phyloP scores from a whole-genome alignment of 2,113 vertebrate species.

The Sinocyclocheilus rhinocerous region DNA sequence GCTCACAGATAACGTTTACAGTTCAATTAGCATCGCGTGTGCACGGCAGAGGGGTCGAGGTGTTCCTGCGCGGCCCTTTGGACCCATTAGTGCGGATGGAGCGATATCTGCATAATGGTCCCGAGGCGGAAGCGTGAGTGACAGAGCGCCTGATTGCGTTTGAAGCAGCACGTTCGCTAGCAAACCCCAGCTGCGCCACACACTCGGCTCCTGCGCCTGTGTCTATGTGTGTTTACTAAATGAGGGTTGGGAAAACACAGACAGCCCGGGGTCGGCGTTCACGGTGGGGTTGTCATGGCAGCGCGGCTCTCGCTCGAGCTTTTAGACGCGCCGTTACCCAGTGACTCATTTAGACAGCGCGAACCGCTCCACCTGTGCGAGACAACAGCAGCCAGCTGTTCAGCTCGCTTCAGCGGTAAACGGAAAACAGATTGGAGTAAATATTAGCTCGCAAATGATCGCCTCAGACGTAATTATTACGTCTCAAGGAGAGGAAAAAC shows the following conservation, averaged over 20 bases:
- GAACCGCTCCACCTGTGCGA: neutral
- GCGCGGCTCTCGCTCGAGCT: neutral
- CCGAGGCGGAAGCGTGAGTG: constrained; percentile 31
- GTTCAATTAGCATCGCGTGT: constrained; percentile 55
- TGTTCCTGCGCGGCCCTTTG: constrained; percentile 9
- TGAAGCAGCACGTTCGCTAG: constrained; percentile 26
- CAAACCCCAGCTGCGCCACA: constrained; percentile 29
- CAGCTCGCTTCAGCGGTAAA: neutral
- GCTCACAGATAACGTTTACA: constrained; percentile 54
- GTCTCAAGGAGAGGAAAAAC: neutral
- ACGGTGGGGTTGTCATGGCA: constrained; percentile 16
- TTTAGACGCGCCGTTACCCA: neutral
- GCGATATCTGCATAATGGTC: constrained; percentile 43
- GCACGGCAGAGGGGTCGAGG: neutral
- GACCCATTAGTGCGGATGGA: constrained; percentile 53
- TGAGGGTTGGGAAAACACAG: constrained; percentile 26
- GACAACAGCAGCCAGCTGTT: constrained; percentile 27
- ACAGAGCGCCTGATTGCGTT: constrained; percentile 36
- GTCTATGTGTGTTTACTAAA: constrained; percentile 38
- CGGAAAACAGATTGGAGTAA: constrained; percentile 1
- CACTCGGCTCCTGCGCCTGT: neutral
- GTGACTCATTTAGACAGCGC: neutral
- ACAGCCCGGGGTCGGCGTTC: constrained; percentile 14
- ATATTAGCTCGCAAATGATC: neutral
- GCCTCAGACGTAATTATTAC: neutral